A percentile compares a stretch with the other conserved stretches of the same genome.
These are phyloP conservation scores for Toxonevra muliebris DNA, from an alignment of 2,888 invertebrate genomes.

Conservation along the genomic window DNA sequence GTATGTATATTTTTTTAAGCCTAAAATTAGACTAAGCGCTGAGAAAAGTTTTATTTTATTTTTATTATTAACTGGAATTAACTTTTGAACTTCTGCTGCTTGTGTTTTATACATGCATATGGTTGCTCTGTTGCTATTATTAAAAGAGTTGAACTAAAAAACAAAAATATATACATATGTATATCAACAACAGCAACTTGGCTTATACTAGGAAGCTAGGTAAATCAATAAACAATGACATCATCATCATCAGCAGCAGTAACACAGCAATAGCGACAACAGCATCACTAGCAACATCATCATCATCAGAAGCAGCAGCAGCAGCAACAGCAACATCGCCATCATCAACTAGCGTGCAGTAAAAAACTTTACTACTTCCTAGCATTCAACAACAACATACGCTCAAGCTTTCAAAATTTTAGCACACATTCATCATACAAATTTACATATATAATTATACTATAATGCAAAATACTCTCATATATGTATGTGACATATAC, in stretches of 20 bases:
- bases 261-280: conserved; percentile 7
- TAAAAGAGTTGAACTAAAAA: too few relatives aligned
- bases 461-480: conserved; percentile 21
- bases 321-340: conserved; percentile 1
- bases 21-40: too few relatives aligned
- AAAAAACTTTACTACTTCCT: not conserved
- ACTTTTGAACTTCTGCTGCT: too few relatives aligned
- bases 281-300: conserved; percentile 13
- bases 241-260: conserved; percentile 31
- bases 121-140: too few relatives aligned
- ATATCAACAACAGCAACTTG: too few relatives aligned
- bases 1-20: too few relatives aligned
- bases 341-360: not conserved
- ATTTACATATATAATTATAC: conserved; percentile 34
- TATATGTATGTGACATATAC: conserved; percentile 14
- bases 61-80: too few relatives aligned
- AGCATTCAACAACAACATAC: too few relatives aligned
- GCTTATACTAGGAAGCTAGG: too few relatives aligned
- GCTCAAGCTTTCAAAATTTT: conserved; percentile 14
- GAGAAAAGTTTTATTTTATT: too few relatives aligned
- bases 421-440: conserved; percentile 18
- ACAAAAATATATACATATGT: too few relatives aligned
- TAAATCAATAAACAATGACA: conserved; percentile 44
- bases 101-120: too few relatives aligned
- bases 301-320: conserved; percentile 1